Percentiles rank a stretch among this genome's conserved stretches.
Evolutionary conservation across 92 coral and sea anemone species (phyloP).

Genomic region (Porites lobata): DNA sequence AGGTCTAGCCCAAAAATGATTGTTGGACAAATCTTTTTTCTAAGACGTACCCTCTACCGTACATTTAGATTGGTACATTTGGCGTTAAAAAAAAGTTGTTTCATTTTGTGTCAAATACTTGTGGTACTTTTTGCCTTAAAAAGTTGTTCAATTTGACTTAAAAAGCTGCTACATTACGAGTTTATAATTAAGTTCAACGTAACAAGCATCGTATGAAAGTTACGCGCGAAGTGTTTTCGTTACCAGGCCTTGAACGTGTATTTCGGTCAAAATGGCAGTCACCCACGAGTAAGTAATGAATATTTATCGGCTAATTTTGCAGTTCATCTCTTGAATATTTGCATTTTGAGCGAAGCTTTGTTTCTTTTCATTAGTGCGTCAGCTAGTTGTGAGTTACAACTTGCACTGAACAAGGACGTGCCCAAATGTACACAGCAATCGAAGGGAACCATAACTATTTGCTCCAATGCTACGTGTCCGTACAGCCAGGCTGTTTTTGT

Average conservation of each 20-base stretch:
- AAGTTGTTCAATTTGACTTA: too few species aligned
- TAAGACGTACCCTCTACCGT: too few species aligned
- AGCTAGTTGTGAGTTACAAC: not conserved
- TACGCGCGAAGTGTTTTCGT: slow-evolving; percentile 13
- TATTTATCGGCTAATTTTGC: slow-evolving; percentile 4
- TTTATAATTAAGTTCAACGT: too few species aligned
- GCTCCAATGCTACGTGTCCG: not conserved
- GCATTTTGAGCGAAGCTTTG: not conserved
- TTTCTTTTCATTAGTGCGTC: not conserved
- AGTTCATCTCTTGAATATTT: not conserved
- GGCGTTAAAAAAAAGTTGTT: too few species aligned
- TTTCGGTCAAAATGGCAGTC: slow-evolving; percentile 5
- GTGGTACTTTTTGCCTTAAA: too few species aligned
- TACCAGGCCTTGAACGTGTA: not conserved
- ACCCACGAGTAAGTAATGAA: slow-evolving; percentile 10
- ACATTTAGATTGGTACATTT: too few species aligned
- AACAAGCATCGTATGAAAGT: too few species aligned
- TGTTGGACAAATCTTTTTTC: too few species aligned
- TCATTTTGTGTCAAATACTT: too few species aligned
- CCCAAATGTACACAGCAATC: not conserved
- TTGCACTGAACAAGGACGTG: not conserved
- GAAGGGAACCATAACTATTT: not conserved
- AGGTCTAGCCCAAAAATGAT: too few species aligned
- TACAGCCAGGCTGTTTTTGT: slow-evolving; percentile 1
- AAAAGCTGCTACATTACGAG: too few species aligned